phyloP scores from a whole-genome alignment of 2,113 vertebrate genomes.

The Anseranas semipalmata region DNA sequence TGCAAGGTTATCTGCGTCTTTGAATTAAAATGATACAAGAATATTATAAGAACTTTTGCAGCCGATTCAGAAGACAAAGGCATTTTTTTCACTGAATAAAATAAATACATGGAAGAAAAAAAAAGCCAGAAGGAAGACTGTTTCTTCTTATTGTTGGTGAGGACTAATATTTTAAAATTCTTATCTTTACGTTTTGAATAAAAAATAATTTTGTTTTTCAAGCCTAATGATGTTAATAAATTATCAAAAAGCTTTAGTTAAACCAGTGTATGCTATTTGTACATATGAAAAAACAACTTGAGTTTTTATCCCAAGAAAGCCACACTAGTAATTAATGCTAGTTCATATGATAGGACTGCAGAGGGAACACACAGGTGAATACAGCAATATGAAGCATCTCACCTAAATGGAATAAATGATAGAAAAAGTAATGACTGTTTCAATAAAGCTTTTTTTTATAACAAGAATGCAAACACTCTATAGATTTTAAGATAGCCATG shows the following conservation, averaged over 20 bases:
- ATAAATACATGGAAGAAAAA: not conserved
- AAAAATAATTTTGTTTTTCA: conserved; percentile 25
- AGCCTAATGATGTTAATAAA: not conserved
- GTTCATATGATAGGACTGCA: not conserved
- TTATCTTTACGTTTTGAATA: conserved; percentile 28
- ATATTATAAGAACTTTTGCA: not conserved
- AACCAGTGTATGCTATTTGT: not conserved
- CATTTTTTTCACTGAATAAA: conserved; percentile 2
- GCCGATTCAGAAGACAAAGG: not conserved
- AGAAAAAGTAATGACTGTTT: not conserved
- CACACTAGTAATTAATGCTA: not conserved
- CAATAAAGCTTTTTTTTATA: not conserved
- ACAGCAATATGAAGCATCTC: not conserved
- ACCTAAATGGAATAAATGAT: not conserved
- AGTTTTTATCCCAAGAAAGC: not conserved
- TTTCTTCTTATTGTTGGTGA: conserved; percentile 7
- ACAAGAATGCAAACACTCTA: not conserved
- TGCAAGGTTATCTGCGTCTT: not conserved
- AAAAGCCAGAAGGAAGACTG: not conserved
- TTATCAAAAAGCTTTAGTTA: not conserved
- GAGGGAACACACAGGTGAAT: not conserved
- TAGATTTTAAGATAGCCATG: not conserved
- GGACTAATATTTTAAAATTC: conserved; percentile 18
- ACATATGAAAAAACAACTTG: not conserved
- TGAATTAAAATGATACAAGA: not conserved